Percentiles rank a stretch among this genome's conserved stretches.
These are phyloP conservation scores for Sericinus montela DNA, from an alignment of 2,888 invertebrate genomes.

Conservation along the genomic window DNA sequence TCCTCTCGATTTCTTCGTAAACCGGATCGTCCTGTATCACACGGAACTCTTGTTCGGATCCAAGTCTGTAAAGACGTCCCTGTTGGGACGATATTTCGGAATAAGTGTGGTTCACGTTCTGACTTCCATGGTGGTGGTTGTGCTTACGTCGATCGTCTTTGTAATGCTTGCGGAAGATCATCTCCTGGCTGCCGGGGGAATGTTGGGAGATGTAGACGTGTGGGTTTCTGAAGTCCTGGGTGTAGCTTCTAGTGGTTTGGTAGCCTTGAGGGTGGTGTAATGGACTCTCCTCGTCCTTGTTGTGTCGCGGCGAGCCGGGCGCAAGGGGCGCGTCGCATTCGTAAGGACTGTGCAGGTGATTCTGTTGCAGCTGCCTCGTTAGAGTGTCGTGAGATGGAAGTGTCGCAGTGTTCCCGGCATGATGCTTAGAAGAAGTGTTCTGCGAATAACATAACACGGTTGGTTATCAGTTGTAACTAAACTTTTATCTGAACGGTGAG, in stretches of 20 bases:
- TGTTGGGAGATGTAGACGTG: slow-evolving; percentile 74
- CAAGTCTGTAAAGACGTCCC: slow-evolving; percentile 70
- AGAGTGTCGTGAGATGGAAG: slow-evolving; percentile 82
- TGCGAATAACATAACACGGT: slow-evolving; percentile 50
- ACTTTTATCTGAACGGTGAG: too few relatives aligned
- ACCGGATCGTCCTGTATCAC: slow-evolving; percentile 86
- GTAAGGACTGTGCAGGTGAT: slow-evolving; percentile 76
- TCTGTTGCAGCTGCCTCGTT: slow-evolving; percentile 67
- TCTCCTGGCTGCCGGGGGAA: slow-evolving; percentile 68
- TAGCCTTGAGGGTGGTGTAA: slow-evolving; percentile 64
- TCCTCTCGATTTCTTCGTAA: slow-evolving; percentile 88
- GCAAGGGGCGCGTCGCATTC: slow-evolving; percentile 70
- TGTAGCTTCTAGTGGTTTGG: slow-evolving; percentile 68
- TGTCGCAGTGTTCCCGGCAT: slow-evolving; percentile 82
- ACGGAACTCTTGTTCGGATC: slow-evolving; percentile 77
- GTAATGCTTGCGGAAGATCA: slow-evolving; percentile 70
- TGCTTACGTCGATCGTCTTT: slow-evolving; percentile 69
- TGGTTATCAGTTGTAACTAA: too few relatives aligned
- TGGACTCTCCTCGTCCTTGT: slow-evolving; percentile 65
- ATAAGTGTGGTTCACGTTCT: slow-evolving; percentile 85
- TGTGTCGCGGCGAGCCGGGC: slow-evolving; percentile 68
- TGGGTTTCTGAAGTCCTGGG: slow-evolving; percentile 70
- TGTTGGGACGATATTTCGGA: slow-evolving; percentile 82
- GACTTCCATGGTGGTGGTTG: slow-evolving; percentile 77
- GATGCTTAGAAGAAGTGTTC: slow-evolving; percentile 93